Evolutionary conservation across 2,888 invertebrate genomes (phyloP), one percentile per base, ranked within the genome.

Genomic region (Prenolepis imparis): DNA sequence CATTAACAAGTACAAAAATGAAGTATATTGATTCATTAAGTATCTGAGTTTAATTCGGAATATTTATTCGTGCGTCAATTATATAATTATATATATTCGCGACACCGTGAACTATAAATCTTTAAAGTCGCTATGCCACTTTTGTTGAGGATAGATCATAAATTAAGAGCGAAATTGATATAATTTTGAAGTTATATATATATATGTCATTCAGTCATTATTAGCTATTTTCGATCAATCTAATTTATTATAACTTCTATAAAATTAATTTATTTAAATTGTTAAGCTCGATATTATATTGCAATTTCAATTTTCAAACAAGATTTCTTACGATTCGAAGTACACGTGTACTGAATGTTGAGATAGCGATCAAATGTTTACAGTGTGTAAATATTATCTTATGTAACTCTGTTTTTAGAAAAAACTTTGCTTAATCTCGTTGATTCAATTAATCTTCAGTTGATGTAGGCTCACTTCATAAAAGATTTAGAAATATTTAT

Each of bases 401-500:
- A 57, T 72, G 36, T 18, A 72, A 72, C 4, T 12, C 39, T 15
- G 11, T 18, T 57, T 57, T 9, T 5, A 36, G 24, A 21, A 55
- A 24, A 57, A 57, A 36, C 5, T 3, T 36, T 11, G 18, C 0
- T 12, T 68, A 12, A 68, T 32, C 4, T 52, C 12, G 5, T 3
- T 66, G n/a, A 18, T 0, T 36, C 21, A 15, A 4, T 55, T 55
- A 1, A 70, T 70, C 15, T 1, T 28, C 0, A 3, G 28, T 48
- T 11, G 11, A 18, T 3, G 3, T 74, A 64, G 0, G 9, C 21
- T 64, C 44, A 24, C 5, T 15, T 77, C 83, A 74, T 74, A 83
- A 72, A 15, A 48, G 18, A 68, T 15, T 63, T 84, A 18, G 11
- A 36, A n/a, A 39, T 57, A 72, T 39, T 28, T 32, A n/a, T 70